Evolutionary conservation across 2,888 invertebrate species (phyloP), one percentile per base, ranked within the genome.

Genomic region (Leptopilina syphax): DNA sequence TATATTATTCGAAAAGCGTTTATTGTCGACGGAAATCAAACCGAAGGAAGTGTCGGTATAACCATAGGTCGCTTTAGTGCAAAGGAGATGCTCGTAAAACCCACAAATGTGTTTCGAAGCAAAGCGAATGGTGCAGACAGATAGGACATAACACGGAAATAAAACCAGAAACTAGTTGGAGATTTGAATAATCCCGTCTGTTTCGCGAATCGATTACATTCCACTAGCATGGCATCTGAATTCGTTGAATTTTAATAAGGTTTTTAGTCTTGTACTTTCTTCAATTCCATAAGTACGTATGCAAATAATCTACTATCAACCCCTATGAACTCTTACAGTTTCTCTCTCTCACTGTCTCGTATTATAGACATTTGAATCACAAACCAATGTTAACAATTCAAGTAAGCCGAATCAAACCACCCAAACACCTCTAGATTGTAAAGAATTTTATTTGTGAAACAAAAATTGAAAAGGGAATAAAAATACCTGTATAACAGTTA

Each of bases 131-230:
- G 82, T 81, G 81, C 77, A 83, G 82, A 84, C 82, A 81, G 84
- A 84, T 84, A 80, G 84, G 83, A 79, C 57, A 73, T 73, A 73
- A 73, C 73, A 73, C 80, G 81, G 83, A 84, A 86, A 86, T 84
- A 84, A 86, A 83, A 83, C 84, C 82, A 77, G 82, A 81, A 77
- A 82, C 84, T 83, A 81, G 82, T 81, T 77, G 81, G 83, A 80
- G 81, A 86, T 83, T 84, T 83, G 85, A 86, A 86, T 85, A 85
- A 85, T 85, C 85, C 83, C 70, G 79, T 73, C 79, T 70, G 82
- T 81, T 73, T 81, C 80, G 79, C 79, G 73, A 83, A 84, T 84
- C 82, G 84, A 85, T 85, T 84, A 83, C 82, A 80, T 81, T 81
- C 77, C 78, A 78, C 70, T n/a, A 18, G 54, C 81, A 73, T 81